Base-by-base conservation (phyloP, 2,797 vertebrate species). In the Hippocampus kuda region DNA sequence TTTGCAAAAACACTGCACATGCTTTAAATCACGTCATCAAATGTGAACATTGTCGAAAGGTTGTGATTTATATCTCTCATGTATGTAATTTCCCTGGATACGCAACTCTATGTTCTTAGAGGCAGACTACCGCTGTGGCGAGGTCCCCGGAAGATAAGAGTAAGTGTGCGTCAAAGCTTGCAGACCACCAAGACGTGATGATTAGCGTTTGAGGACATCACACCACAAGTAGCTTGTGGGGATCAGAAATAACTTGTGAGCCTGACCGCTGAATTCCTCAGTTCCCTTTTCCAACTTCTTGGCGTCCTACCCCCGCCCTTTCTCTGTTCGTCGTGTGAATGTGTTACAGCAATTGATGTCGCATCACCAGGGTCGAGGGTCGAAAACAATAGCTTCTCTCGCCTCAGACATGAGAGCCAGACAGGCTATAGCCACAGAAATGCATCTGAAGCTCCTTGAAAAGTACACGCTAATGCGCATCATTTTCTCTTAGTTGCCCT, bases 171-270 rank as follows among this genome's bases (percentile, higher is more conserved):
- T 68, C 67, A 61, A 59, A 78, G 75, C 72, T 78, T 74, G 72
- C 70, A 80, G 80, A 86, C 83, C 84, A 86, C 86, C 82, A 77
- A 81, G 84, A 87, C 86, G 74, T 80, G 83, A 85, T 81, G 84
- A 88, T 89, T 83, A 82, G 81, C 81, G 81, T 78, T 75, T 73
- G 75, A 81, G 71, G 74, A 82, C 73, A 85, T 86, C 83, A 73
- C 80, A 74, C 84, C 86, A 77, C 54, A 83, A 87, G 86, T 78
- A 84, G 82, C 83, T 85, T 70, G 77, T 72, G 77, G 84, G 84
- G 83, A 87, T 87, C 83, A 80, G 79, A 78, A 86, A 86, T 79
- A 89, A 85, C 86, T 86, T 86, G 84, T 82, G 85, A 89, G 84
- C 78, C 86, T 79, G 72, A 88, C 86, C 88, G 78, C 81, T 80